Evolutionary conservation across 2,797 vertebrate genomes (phyloP).

Genomic region (Poeciliopsis paucimaculata): DNA sequence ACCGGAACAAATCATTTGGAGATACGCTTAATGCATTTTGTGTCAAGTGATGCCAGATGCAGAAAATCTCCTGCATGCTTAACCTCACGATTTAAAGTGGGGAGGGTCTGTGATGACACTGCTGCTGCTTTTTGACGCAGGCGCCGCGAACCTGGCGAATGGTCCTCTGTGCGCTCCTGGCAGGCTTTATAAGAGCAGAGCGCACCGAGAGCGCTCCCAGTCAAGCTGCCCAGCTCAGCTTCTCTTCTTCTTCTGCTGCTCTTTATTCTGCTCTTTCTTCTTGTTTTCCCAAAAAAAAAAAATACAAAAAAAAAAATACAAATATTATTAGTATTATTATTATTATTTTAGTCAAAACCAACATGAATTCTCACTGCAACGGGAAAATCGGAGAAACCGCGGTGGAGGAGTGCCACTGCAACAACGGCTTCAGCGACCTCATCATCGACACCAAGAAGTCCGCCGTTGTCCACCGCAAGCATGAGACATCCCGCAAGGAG

Average conservation of each 20-base stretch:
- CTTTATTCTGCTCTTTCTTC: background rate
- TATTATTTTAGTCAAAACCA: conserved; percentile 1
- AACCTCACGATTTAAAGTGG: too few species aligned
- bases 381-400: conserved; percentile 54
- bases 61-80: background rate
- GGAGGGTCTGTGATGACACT: conserved; percentile 10
- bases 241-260: background rate
- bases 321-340: too few species aligned
- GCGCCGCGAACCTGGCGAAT: conserved; percentile 43
- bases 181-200: conserved; percentile 52
- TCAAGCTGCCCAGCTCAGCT: background rate
- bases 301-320: too few species aligned
- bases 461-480: conserved; percentile 47
- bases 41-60: conserved; percentile 34
- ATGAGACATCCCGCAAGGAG: conserved; percentile 74
- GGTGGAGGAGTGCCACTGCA: conserved; percentile 67
- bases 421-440: conserved; percentile 68
- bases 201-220: background rate
- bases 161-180: conserved; percentile 27
- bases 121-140: conserved; percentile 43
- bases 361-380: conserved; percentile 71
- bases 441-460: conserved; percentile 71
- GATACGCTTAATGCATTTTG: conserved; percentile 1
- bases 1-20: conserved; percentile 17
- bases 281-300: background rate